phyloP scores from a whole-genome alignment of 2,888 invertebrate species.

The Penaeus monodon region DNA sequence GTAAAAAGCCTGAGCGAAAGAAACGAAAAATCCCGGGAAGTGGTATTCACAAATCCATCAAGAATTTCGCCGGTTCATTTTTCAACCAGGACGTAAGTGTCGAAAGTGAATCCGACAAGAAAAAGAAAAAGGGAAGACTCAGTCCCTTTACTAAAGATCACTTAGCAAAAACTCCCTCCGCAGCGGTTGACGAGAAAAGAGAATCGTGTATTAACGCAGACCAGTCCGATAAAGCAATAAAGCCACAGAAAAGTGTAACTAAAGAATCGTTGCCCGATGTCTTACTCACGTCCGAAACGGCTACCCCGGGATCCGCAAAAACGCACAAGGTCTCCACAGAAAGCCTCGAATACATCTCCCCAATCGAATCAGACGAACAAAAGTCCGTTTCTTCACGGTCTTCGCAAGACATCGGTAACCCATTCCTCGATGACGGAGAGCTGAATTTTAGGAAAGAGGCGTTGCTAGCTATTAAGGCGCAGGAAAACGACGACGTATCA shows the following conservation, averaged over 20 bases:
- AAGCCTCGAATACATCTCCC: slow-evolving; percentile 42
- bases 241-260: no score
- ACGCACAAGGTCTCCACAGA: slow-evolving; percentile 25
- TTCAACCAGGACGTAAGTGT: slow-evolving; percentile 36
- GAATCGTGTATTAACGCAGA: neutral
- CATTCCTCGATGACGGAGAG: slow-evolving; percentile 53
- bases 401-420: slow-evolving; percentile 35
- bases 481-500: slow-evolving; percentile 45
- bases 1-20: slow-evolving; percentile 26
- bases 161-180: slow-evolving; percentile 11
- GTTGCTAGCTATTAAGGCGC: slow-evolving; percentile 39
- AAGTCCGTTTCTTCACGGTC: slow-evolving; percentile 41
- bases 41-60: slow-evolving; percentile 55
- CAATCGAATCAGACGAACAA: slow-evolving; percentile 42
- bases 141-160: slow-evolving; percentile 53
- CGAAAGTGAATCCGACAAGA: slow-evolving; percentile 21
- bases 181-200: neutral
- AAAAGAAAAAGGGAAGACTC: slow-evolving; percentile 37
- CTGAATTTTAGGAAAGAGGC: slow-evolving; percentile 45
- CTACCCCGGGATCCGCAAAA: slow-evolving; percentile 12
- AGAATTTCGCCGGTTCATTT: slow-evolving; percentile 57
- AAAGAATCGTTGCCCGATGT: no score
- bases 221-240: neutral
- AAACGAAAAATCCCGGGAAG: slow-evolving; percentile 44
- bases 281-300: neutral